Percentiles rank a stretch among this genome's conserved stretches.
phyloP scores from a whole-genome alignment of 2,888 invertebrate species.

The Philopedon plagiatum region DNA sequence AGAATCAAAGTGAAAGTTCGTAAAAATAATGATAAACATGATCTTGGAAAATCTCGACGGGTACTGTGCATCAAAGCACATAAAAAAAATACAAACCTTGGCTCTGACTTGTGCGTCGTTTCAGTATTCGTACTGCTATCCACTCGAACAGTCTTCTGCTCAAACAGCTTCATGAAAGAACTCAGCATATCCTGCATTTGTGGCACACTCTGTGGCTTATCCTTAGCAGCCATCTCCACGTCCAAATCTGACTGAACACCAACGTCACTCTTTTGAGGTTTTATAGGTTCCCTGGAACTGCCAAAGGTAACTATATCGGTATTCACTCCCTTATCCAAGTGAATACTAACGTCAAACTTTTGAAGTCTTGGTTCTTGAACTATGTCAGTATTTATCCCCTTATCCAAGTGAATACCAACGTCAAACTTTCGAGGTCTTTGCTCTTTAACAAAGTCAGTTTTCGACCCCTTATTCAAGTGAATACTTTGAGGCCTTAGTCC shows the following conservation, averaged over 20 bases:
- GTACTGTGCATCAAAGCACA: not conserved
- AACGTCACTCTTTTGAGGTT: slow-evolving; percentile 35
- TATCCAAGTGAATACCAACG: slow-evolving; percentile 54
- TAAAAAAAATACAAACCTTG: not conserved
- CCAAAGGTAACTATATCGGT: not conserved
- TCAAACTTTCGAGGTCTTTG: slow-evolving; percentile 20
- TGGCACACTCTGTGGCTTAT: slow-evolving; percentile 43
- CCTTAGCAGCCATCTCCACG: slow-evolving; percentile 49
- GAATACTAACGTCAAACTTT: too few relatives aligned
- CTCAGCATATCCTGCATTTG: slow-evolving; percentile 53
- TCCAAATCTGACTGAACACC: slow-evolving; percentile 54
- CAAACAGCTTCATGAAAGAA: slow-evolving; percentile 58
- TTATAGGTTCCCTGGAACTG: not conserved
- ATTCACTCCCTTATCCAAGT: slow-evolving; percentile 48
- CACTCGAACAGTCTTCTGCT: slow-evolving; percentile 55
- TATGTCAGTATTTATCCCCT: too few relatives aligned
- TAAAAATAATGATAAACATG: too few relatives aligned
- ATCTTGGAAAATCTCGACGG: too few relatives aligned
- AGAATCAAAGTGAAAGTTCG: too few relatives aligned
- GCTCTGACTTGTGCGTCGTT: slow-evolving; percentile 20
- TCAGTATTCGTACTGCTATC: slow-evolving; percentile 63
- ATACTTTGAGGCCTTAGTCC: slow-evolving; percentile 6
- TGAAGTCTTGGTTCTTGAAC: too few relatives aligned
- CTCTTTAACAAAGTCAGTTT: not conserved
- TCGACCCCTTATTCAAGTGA: slow-evolving; percentile 51